phyloP scores from a whole-genome alignment of 2,888 invertebrate genomes.

The Atrina japonica region DNA sequence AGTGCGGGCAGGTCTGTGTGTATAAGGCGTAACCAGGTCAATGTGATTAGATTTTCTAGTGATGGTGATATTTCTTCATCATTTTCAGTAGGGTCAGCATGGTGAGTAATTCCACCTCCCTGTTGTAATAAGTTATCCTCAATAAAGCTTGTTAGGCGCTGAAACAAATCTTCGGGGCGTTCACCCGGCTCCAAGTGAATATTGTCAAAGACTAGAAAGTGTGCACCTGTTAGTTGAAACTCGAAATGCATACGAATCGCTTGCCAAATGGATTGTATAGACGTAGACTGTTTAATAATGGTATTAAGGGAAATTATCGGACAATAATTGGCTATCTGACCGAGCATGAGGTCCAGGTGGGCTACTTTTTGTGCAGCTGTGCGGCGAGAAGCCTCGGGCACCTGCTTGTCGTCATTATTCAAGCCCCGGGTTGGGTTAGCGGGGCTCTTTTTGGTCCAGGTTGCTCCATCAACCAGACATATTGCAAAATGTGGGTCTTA shows the following conservation, averaged over 20 bases:
- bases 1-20: conserved; percentile 43
- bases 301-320: too few species aligned
- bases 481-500: too few species aligned
- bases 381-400: too few species aligned
- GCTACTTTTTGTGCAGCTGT: too few species aligned
- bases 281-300: conserved; percentile 49
- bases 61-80: conserved; percentile 50
- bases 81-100: conserved; percentile 24
- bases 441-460: too few species aligned
- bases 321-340: too few species aligned
- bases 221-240: conserved; percentile 58
- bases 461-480: too few species aligned
- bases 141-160: conserved; percentile 45
- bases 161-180: too few species aligned
- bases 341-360: too few species aligned
- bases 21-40: conserved; percentile 50
- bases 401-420: too few species aligned
- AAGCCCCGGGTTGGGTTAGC: too few species aligned
- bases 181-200: too few species aligned
- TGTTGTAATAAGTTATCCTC: conserved; percentile 48
- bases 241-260: conserved; percentile 55
- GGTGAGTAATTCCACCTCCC: conserved; percentile 39
- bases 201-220: conserved; percentile 50
- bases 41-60: conserved; percentile 47
- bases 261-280: conserved; percentile 51